A percentile compares a stretch with the other conserved stretches of the same genome.
These are phyloP conservation scores for Leptarthrus brevirostris DNA, from an alignment of 2,888 invertebrate genomes.

Conservation along the genomic window DNA sequence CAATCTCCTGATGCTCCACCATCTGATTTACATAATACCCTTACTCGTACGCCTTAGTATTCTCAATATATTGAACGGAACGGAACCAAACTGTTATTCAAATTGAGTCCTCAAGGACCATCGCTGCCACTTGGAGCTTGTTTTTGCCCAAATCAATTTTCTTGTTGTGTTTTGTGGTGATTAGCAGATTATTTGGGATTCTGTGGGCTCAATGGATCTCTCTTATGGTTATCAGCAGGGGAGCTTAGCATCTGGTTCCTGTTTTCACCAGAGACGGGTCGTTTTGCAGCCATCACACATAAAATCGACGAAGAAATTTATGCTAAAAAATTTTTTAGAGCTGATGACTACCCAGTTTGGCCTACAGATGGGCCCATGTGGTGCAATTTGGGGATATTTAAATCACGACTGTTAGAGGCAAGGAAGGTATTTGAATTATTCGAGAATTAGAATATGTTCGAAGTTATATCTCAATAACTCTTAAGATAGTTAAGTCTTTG, in stretches of 20 bases:
- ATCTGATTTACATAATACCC: neutral
- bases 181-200: slow-evolving; percentile 53
- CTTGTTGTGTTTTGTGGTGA: slow-evolving; percentile 53
- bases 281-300: slow-evolving; percentile 19
- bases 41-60: neutral
- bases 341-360: too few relatives aligned
- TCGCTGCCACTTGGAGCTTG: slow-evolving; percentile 30
- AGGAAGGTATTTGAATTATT: too few relatives aligned
- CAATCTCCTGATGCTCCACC: neutral
- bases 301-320: too few relatives aligned
- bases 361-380: too few relatives aligned
- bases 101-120: slow-evolving; percentile 39
- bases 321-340: too few relatives aligned
- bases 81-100: slow-evolving; percentile 33
- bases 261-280: slow-evolving; percentile 26
- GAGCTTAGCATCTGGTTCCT: slow-evolving; percentile 27
- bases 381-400: too few relatives aligned
- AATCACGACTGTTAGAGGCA: too few relatives aligned
- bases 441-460: too few relatives aligned
- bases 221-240: slow-evolving; percentile 13
- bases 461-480: too few relatives aligned
- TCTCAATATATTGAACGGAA: neutral
- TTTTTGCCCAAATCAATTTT: slow-evolving; percentile 52
- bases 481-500: too few relatives aligned
- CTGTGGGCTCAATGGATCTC: slow-evolving; percentile 28